phyloP scores from a whole-genome alignment of 2,797 vertebrate genomes.

The Sebastes iracundus region DNA sequence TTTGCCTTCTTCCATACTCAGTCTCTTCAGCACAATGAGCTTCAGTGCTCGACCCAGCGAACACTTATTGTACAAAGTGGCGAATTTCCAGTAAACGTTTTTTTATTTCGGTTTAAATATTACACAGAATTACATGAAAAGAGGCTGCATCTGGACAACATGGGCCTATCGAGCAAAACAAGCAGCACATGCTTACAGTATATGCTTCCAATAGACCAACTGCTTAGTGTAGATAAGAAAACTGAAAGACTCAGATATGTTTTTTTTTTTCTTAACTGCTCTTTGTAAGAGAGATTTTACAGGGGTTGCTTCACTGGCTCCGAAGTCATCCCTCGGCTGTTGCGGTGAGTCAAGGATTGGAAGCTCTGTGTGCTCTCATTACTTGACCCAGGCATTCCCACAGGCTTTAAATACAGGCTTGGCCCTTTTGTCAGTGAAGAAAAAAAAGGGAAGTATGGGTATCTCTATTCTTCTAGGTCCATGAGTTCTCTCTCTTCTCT shows the following conservation, averaged over 20 bases:
- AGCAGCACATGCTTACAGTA: not conserved
- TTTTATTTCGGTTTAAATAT: not conserved
- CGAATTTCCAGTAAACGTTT: not conserved
- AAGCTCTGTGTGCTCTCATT: slow-evolving; percentile 6
- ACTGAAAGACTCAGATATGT: not conserved
- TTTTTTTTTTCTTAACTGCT: not conserved
- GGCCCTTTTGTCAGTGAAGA: slow-evolving; percentile 7
- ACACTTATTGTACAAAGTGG: not conserved
- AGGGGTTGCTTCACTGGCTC: not conserved
- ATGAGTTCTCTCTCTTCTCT: slow-evolving; percentile 6
- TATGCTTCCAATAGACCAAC: not conserved
- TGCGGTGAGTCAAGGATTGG: not conserved
- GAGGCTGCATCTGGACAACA: not conserved
- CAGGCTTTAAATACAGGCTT: slow-evolving; percentile 8
- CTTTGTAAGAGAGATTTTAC: slow-evolving; percentile 6
- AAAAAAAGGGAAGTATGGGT: slow-evolving; percentile 8
- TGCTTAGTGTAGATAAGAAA: slow-evolving; percentile 18
- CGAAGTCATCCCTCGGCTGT: not conserved
- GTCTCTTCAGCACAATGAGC: not conserved
- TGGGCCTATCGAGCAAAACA: not conserved
- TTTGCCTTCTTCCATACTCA: slow-evolving; percentile 7
- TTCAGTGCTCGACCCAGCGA: not conserved
- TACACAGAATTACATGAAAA: not conserved
- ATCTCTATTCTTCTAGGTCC: slow-evolving; percentile 2
- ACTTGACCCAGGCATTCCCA: slow-evolving; percentile 22